Evolutionary conservation across 2,113 vertebrate genomes (phyloP).

Genomic region (Lucifuga dentata): DNA sequence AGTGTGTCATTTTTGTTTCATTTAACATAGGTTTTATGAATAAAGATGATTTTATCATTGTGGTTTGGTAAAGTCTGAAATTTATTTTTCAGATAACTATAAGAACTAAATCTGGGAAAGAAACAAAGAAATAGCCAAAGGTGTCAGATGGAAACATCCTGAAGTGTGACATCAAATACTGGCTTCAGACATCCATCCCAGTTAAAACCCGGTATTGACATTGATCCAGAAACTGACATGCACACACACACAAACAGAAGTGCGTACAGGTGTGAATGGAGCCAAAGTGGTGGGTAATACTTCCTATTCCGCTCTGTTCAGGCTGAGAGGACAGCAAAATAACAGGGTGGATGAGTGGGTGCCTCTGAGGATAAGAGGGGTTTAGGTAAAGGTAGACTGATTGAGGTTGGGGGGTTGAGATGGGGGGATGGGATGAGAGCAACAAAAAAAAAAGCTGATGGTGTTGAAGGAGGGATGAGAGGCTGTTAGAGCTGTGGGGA

Average conservation of each 20-base stretch:
- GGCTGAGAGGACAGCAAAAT: slow-evolving; percentile 53
- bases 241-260: slow-evolving; percentile 31
- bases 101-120: too few relatives aligned
- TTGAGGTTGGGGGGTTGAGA: slow-evolving; percentile 62
- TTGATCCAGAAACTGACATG: slow-evolving; percentile 19
- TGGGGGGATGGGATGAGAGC: slow-evolving; percentile 41
- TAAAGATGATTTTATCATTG: neutral
- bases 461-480: slow-evolving; percentile 74
- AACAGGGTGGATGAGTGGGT: slow-evolving; percentile 58
- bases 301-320: slow-evolving; percentile 39
- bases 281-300: slow-evolving; percentile 67
- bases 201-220: neutral
- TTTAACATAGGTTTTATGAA: neutral
- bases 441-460: slow-evolving; percentile 46
- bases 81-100: too few relatives aligned
- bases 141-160: slow-evolving; percentile 5
- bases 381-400: slow-evolving; percentile 66
- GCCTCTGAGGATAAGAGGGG: slow-evolving; percentile 59
- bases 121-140: neutral
- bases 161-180: slow-evolving; percentile 3
- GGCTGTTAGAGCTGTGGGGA: slow-evolving; percentile 63
- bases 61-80: too few relatives aligned
- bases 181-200: slow-evolving; percentile 1
- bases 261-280: slow-evolving; percentile 55
- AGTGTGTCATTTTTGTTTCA: too few relatives aligned